Base-by-base conservation (phyloP, 2,113 vertebrate species). In the Coryphaenoides rupestris region DNA sequence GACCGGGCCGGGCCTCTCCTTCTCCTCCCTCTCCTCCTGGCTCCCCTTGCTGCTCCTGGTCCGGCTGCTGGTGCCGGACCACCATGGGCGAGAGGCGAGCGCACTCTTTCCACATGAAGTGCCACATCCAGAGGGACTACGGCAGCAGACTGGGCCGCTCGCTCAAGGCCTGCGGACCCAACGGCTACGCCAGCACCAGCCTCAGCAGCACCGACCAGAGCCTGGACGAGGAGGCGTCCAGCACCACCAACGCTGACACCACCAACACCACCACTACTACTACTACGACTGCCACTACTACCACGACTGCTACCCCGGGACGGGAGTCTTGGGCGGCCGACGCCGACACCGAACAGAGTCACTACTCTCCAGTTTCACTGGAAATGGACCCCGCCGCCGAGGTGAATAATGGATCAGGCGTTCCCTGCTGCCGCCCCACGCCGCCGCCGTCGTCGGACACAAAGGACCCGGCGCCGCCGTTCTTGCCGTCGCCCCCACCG, bases 321-420 rank as follows among this genome's bases (percentile, higher is more conserved):
- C 6, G 55, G 1, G 49, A 1, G 62, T 71, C 70, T 40, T 69
- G 76, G 21, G 21, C n/a, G 2, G 21, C 60, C 75, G 47, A 6
- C 19, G 40, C 74, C 55, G 47, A 6, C 19, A 23, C 74, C 55
- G 72, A 81, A 68, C 61, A 70, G 7, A 71, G 69, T 19, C 75
- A 70, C 33, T 93, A 89, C 78, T 92, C 89, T 84, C 86, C 90
- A 1, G 89, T 94, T 90, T 90, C 88, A 23, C 70, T 89, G 81
- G 86, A 89, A 85, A 70, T 84, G 19, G 90, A 90, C 58, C 78
- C 77, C 26, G 3, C 77, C 26, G 3, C 58, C 0, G 55, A 55
- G 0, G 68, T 90, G 78, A 92, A 91, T 84, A 91, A 93, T 64
- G 90, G 85, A 86, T 88, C 91, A 1, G 53, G 83, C 67, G 66